Evolutionary conservation across 1,140 invertebrate species (phyloP), one percentile per base, ranked within the genome.

Genomic region (Telenomus remus): DNA sequence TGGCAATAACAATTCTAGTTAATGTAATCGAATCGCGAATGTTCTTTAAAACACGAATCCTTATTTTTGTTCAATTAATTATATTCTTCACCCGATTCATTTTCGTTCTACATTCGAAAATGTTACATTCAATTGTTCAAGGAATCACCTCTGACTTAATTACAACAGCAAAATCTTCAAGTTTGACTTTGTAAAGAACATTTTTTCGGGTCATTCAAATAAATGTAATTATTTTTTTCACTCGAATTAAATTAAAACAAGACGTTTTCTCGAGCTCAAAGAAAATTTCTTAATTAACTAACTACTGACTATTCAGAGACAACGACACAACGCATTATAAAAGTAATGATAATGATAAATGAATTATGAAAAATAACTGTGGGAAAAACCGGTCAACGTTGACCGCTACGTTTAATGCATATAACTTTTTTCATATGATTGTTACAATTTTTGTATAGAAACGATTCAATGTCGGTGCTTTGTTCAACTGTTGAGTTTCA

Each of bases 261-360:
- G 12, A 70, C 61, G 61, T 66, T 74, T 79, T 80, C 70, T 79
- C 65, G 68, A 79, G 65, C 69, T 63, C 48, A 54, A 64, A 55
- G 53, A 76, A 74, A 72, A 68, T 60, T 70, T 70, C 51, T 55
- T 51, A 56, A 63, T 49, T 77, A 3, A 79, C 39, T 56, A n/a
- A 81, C 12, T 66, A 78, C 82, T 83, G 82, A 86, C 81, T 87
- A 87, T 87, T 87, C 83, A 85, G 82, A 87, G 83, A 88, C 86
- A 88, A 88, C 86, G 86, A 88, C 83, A 87, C 84, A 88, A 81
- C 81, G 85, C 85, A 86, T 87, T 85, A 87, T 81, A 27, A 83
- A 87, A 85, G 81, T 85, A 85, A 82, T 84, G 84, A 83, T 85
- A 80, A 83, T 60, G 59, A 76, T 72, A 65, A 59, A 73, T 80